phyloP scores from a whole-genome alignment of 2,888 invertebrate species.

The Nephrotoma appendiculata region DNA sequence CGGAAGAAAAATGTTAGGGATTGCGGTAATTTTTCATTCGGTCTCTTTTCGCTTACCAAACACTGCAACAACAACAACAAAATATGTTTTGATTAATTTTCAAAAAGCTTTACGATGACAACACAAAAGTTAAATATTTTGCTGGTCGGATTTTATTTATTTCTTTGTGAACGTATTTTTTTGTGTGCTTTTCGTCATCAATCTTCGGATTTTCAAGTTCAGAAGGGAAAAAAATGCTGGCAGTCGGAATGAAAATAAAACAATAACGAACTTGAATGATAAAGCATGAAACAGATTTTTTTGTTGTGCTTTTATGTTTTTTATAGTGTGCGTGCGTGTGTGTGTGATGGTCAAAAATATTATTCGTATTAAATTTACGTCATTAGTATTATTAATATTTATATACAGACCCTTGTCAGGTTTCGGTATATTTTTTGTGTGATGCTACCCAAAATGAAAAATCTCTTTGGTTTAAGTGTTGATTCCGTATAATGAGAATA shows the following conservation, averaged over 20 bases:
- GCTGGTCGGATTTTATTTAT: not conserved
- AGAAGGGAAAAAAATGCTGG: not conserved
- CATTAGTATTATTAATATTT: not conserved
- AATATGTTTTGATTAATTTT: not conserved
- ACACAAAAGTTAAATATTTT: not conserved
- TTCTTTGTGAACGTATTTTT: not conserved
- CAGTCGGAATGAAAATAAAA: not conserved
- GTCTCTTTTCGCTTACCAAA: not conserved
- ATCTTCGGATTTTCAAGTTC: not conserved
- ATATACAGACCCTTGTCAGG: not conserved
- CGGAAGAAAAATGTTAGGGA: not conserved
- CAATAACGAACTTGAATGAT: not conserved
- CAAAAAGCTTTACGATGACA: not conserved
- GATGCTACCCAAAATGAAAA: not conserved
- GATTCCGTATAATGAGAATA: not conserved
- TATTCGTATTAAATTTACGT: not conserved
- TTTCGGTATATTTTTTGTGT: not conserved
- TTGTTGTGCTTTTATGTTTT: not conserved
- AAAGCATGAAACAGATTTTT: not conserved
- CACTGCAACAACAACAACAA: not conserved
- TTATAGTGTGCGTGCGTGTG: not conserved
- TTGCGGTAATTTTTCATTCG: not conserved
- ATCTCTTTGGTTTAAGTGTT: not conserved
- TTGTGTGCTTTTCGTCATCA: not conserved
- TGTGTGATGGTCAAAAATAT: not conserved